Conservation (phyloP, 1,140 invertebrate genomes). For the Muscidifurax raptorellus region DNA sequence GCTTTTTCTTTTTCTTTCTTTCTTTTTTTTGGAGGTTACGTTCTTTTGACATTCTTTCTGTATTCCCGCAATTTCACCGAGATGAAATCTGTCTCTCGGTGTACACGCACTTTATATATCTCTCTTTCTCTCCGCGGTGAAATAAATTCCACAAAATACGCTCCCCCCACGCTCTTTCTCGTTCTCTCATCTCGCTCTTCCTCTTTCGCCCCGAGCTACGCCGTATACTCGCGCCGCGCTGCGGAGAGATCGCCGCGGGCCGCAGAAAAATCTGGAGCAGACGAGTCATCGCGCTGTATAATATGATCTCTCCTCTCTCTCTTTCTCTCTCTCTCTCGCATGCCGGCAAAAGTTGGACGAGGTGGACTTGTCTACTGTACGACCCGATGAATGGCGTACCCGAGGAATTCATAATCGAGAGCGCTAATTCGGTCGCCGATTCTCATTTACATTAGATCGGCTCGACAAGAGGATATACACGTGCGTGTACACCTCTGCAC, state of each 20-base stretch:
- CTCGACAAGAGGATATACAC: background rate
- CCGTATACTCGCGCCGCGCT: background rate
- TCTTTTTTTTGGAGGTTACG: background rate
- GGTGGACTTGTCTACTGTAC: constrained; percentile 48
- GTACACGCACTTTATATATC: background rate
- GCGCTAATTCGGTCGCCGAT: constrained; percentile 21
- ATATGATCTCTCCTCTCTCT: background rate
- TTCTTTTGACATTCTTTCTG: too few species aligned
- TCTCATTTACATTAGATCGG: constrained; percentile 34
- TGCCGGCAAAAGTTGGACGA: constrained; percentile 44
- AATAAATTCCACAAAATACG: background rate
- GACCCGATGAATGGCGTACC: constrained; percentile 4
- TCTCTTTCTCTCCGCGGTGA: background rate
- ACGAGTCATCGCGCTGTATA: constrained; percentile 32
- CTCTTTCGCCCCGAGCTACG: background rate
- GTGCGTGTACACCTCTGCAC: background rate
- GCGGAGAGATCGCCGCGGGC: background rate
- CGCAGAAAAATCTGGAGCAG: constrained; percentile 48
- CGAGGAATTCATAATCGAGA: constrained; percentile 22
- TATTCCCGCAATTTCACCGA: background rate
- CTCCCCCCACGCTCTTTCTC: too few species aligned
- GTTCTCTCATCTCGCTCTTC: background rate
- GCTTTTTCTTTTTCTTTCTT: too few species aligned
- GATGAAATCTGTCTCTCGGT: background rate
- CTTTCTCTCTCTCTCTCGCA: too few species aligned